phyloP scores from a whole-genome alignment of 2,797 vertebrate genomes.

The Lacerta viridis region DNA sequence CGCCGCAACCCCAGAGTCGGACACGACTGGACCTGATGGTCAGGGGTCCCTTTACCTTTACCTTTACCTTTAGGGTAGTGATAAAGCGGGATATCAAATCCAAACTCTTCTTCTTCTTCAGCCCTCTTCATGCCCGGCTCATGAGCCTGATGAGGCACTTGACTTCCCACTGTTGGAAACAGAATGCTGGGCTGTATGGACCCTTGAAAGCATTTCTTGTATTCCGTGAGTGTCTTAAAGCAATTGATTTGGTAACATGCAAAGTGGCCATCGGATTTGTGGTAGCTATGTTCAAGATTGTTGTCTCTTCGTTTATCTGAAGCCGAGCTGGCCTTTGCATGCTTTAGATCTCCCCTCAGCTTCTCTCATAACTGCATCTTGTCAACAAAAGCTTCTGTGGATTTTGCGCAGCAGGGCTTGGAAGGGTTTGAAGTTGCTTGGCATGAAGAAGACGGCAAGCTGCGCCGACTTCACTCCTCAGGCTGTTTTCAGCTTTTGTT shows the following conservation, averaged over 20 bases:
- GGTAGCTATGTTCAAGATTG: conserved; percentile 35
- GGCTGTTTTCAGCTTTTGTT: neutral
- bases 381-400: conserved; percentile 59
- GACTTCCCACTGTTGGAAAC: neutral
- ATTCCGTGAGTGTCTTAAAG: neutral
- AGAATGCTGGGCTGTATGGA: neutral
- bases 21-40: no score
- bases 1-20: no score
- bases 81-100: no score
- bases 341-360: conserved; percentile 26
- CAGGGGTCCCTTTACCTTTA: no score
- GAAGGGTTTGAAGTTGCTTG: neutral
- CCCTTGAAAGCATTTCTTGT: neutral
- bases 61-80: no score
- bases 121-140: neutral
- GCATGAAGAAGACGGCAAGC: conserved; percentile 54
- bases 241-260: neutral
- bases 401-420: conserved; percentile 43
- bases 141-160: neutral
- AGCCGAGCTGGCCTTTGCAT: neutral
- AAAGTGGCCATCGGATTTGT: neutral
- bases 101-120: no score
- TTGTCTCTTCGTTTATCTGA: conserved; percentile 23
- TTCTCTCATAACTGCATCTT: conserved; percentile 49
- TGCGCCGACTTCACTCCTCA: conserved; percentile 50